phyloP scores from a whole-genome alignment of 2,113 vertebrate species.

The Plecotus auritus region DNA sequence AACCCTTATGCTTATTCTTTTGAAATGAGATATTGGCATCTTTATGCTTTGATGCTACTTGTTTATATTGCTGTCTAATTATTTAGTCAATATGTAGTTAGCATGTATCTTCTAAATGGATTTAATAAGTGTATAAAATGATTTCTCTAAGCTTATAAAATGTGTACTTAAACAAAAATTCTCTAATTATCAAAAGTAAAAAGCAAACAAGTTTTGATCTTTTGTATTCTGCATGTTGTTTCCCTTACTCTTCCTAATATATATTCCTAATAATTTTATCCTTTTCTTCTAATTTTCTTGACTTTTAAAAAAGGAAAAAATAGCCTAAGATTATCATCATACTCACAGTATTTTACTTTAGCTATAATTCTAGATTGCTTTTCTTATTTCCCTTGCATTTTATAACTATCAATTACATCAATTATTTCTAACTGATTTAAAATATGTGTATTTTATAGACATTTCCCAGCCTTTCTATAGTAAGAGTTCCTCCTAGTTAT shows the following conservation, averaged over 20 bases:
- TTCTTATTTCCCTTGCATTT: background rate
- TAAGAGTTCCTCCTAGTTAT: background rate
- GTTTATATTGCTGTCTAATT: background rate
- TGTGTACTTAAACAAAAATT: background rate
- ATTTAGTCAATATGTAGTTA: background rate
- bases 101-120: background rate
- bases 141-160: background rate
- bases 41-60: background rate
- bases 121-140: background rate
- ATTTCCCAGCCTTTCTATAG: background rate
- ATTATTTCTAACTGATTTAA: background rate
- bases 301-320: background rate
- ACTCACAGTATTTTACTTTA: background rate
- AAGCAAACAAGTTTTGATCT: background rate
- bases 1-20: background rate
- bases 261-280: background rate
- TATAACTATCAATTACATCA: background rate
- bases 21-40: background rate
- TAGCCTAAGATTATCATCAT: background rate
- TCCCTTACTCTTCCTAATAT: background rate
- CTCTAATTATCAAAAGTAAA: background rate
- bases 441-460: background rate
- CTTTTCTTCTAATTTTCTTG: background rate
- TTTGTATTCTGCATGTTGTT: background rate
- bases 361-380: background rate